A percentile compares a stretch with the other conserved stretches of the same genome.
Conservation (phyloP, 1,140 invertebrate species). For the Trachymyrmex septentrionalis region DNA sequence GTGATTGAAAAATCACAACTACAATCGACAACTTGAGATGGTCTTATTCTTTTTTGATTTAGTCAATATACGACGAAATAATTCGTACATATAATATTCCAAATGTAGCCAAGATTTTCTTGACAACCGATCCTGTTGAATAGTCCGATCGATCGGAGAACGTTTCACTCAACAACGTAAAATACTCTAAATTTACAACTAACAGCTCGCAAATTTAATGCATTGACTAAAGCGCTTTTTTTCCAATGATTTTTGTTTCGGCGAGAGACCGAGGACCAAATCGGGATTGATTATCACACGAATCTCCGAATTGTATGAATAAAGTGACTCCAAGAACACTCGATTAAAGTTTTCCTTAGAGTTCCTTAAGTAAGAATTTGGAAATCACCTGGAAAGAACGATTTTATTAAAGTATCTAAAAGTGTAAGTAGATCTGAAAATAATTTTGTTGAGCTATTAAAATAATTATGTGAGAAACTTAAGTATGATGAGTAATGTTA, state of each 20-base stretch:
- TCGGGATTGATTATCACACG: constrained; percentile 40
- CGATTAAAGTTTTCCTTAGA: not conserved
- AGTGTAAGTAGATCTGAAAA: too few species aligned
- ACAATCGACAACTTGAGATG: constrained; percentile 15
- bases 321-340: constrained; percentile 8
- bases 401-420: too few species aligned
- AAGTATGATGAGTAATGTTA: too few species aligned
- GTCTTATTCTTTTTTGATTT: not conserved
- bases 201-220: constrained; percentile 37
- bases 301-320: constrained; percentile 18
- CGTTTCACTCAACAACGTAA: constrained; percentile 44
- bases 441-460: too few species aligned
- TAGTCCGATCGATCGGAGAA: constrained; percentile 20
- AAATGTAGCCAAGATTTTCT: not conserved
- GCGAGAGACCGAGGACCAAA: not conserved
- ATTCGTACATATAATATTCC: not conserved
- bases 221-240: constrained; percentile 30
- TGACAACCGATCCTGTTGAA: not conserved
- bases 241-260: constrained; percentile 14
- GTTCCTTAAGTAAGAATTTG: not conserved
- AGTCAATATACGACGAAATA: not conserved
- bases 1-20: not conserved
- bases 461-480: too few species aligned
- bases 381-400: not conserved
- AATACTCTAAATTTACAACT: constrained; percentile 47